Base-by-base conservation (phyloP, 2,888 invertebrate species). In the Folsomia candida region DNA sequence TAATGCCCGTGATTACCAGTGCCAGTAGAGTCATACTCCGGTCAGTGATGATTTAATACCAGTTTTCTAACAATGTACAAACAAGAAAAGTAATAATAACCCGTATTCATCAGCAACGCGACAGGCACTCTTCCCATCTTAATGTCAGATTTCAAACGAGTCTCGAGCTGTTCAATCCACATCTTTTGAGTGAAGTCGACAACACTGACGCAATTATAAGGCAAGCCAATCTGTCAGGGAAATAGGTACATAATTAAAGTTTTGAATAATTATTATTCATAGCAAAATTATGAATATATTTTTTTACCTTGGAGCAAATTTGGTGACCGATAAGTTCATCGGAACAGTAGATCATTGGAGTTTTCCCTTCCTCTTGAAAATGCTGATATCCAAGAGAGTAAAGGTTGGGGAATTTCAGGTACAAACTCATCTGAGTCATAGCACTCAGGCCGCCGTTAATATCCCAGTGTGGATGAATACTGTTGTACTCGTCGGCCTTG, bases 391-490 rank as follows among this genome's bases (percentile, higher is more conserved):
- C 79, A 37, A 70, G 71, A 51, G 72, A 63, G 51, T 73, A 68
- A 67, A 74, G 70, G 37, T 78, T 73, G 18, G 79, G 79, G 68
- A 76, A 80, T 58, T 73, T 72, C 9, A 70, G 61, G 54, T 75
- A 73, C 61, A 80, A 67, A 64, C 71, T 74, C 62, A 73, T 29
- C 65, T 78, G 76, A 6, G 72, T 68, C 20, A 78, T 59, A 37
- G 74, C 68, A n/a, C 74, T 71, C 51, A 78, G 64, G 25, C 79
- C 78, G 11, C 69, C 70, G 57, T 72, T 73, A 14, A 73, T 68
- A 60, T 78, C 78, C 80, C 80, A 80, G 68, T 80, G 78, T 18
- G 78, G 71, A 71, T 76, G 73, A 29, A 78, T 74, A 47, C 73
- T 69, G 64, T 78, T 80, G 64, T 76, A 80, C 47, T 78, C 78